Base-by-base conservation (phyloP, 23 tunicate species). In the Trididemnum miniatum region DNA sequence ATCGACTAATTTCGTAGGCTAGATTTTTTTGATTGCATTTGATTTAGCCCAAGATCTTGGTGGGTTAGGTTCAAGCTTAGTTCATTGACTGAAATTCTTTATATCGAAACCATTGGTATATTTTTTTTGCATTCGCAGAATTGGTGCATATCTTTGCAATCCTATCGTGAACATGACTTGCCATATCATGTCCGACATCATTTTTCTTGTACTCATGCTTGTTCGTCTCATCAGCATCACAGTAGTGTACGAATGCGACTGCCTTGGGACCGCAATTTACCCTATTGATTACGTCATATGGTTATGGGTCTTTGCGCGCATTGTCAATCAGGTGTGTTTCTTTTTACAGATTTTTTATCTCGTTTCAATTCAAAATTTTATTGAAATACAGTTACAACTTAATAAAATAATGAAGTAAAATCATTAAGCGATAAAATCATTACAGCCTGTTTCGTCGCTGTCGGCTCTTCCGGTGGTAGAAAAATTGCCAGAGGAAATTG, bases 161-260 rank as follows among this genome's bases (percentile, higher is more conserved):
- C 91, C 91, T 3, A 81, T 81, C 33, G 86, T 87, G 36, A 87
- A 81, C 54, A 1, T 87, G 28, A 60, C 86, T 9, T 87, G 91
- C 72, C 91, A 87, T 71, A 81, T 87, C 49, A 82, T 67, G 28
- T 87, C 91, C 25, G 86, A 87, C 31, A 44, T 87, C 64, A 44
- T 72, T n/a, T 87, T 87, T 31, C 39, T 87, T 18, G 3, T 87
- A 18, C 76, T 87, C 0, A 81, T 87, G 82, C 37, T 80, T 18
- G 15, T 87, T 0, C 76, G 91, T 32, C 77, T 87, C 7, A 81
- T 87, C 22, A 39, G 81, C 0, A 54, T 62, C 25, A 81, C 91
- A 20, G 34, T 9, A 59, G 30, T 59, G 34, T 51, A 50, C 22
- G 22, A 39, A 18, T 87, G 85, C 32, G 91, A 87, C 60, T 87